These are phyloP conservation scores for Drosophila robusta DNA, from an alignment of 2,888 invertebrate species.

Conservation along the genomic window DNA sequence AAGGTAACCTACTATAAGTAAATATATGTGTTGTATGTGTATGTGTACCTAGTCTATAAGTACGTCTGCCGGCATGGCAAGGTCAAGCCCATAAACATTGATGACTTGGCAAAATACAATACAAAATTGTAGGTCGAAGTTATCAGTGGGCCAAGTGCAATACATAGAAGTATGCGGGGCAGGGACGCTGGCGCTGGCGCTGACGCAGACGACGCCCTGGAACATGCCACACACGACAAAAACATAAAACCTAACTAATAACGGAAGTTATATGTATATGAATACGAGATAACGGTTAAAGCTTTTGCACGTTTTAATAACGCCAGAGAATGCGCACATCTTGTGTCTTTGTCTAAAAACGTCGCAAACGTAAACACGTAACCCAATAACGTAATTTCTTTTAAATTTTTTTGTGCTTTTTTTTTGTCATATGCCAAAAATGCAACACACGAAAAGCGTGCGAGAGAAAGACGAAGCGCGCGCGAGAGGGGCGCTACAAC, in stretches of 20 bases:
- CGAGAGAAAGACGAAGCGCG: not conserved
- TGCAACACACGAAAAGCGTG: conserved; percentile 10
- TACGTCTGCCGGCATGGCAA: conserved; percentile 55
- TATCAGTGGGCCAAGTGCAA: conserved; percentile 57
- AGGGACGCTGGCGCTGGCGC: not conserved
- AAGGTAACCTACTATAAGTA: conserved; percentile 19
- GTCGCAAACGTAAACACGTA: conserved; percentile 49
- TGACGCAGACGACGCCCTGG: conserved; percentile 26
- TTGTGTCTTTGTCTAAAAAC: conserved; percentile 14
- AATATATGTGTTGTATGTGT: not conserved
- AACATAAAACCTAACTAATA: conserved; percentile 32
- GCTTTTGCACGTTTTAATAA: conserved; percentile 50
- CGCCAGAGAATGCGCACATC: conserved; percentile 2
- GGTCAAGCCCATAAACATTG: conserved; percentile 78
- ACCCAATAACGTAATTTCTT: conserved; percentile 47
- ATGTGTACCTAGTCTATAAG: conserved; percentile 17
- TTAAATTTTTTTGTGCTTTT: not conserved
- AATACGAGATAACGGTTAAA: conserved; percentile 52
- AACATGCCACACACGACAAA: conserved; percentile 20
- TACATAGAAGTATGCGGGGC: not conserved
- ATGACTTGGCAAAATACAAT: conserved; percentile 71
- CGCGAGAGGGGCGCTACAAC: conserved; percentile 4
- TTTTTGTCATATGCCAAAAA: conserved; percentile 32
- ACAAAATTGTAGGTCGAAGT: conserved; percentile 55
- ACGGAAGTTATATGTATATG: conserved; percentile 51